Evolutionary conservation across 2,888 invertebrate genomes (phyloP).

Genomic region (Watsonalla binaria): DNA sequence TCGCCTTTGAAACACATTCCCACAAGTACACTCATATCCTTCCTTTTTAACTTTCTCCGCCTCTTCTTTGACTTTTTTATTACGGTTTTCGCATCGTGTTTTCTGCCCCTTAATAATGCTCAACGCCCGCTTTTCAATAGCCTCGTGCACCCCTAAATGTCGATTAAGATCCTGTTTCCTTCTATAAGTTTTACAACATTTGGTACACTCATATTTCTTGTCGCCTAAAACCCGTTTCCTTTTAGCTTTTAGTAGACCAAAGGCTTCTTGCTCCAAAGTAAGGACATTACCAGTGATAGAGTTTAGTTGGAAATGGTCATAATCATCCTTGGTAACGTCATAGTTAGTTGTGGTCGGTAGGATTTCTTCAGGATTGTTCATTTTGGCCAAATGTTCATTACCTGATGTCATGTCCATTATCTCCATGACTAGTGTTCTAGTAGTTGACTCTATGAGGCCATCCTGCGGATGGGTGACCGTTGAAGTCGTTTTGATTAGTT

Average conservation of each 20-base stretch:
- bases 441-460: conserved; percentile 52
- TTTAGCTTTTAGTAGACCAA: conserved; percentile 50
- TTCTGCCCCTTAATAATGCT: conserved; percentile 44
- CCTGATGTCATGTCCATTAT: conserved; percentile 45
- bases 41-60: conserved; percentile 32
- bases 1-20: conserved; percentile 49
- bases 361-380: conserved; percentile 59
- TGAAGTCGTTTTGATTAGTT: conserved; percentile 58
- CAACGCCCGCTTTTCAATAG: conserved; percentile 51
- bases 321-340: conserved; percentile 24
- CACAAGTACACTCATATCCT: conserved; percentile 64
- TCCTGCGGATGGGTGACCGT: conserved; percentile 51
- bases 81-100: conserved; percentile 40
- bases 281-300: conserved; percentile 66
- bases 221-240: conserved; percentile 16
- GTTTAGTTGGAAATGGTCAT: conserved; percentile 59
- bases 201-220: conserved; percentile 33
- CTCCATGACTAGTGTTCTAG: conserved; percentile 63
- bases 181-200: conserved; percentile 51
- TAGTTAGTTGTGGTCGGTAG: conserved; percentile 41
- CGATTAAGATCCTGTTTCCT: conserved; percentile 23
- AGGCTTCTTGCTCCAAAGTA: conserved; percentile 64
- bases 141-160: conserved; percentile 52
- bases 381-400: conserved; percentile 27
- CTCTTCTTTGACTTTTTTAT: conserved; percentile 27